Evolutionary conservation across 23 tunicate genomes (phyloP).

Genomic region (Diplosoma virens): DNA sequence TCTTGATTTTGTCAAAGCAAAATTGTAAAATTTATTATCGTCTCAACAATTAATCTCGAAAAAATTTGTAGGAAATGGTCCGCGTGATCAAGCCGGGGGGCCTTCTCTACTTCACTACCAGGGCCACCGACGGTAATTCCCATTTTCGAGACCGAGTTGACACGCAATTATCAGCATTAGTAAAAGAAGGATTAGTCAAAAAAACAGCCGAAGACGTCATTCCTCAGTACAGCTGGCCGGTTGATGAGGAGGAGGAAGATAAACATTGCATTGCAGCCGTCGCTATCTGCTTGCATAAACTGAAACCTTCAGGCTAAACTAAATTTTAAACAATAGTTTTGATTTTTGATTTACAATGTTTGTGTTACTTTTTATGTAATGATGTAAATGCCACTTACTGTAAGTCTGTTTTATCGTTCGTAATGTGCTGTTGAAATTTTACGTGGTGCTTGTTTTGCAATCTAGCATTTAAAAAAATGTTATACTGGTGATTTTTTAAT

Average conservation of each 20-base stretch:
- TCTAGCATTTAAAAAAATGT: too few relatives aligned
- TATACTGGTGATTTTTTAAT: too few relatives aligned
- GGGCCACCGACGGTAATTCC: constrained; percentile 77
- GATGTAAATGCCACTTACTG: too few relatives aligned
- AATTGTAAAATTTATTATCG: too few relatives aligned
- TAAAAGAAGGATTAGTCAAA: constrained; percentile 23
- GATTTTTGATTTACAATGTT: too few relatives aligned
- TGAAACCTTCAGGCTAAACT: constrained; percentile 27
- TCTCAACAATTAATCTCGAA: too few relatives aligned
- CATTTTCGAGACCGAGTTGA: constrained; percentile 62
- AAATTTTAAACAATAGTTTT: too few relatives aligned
- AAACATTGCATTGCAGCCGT: constrained; percentile 78
- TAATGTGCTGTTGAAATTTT: too few relatives aligned
- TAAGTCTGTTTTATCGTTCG: too few relatives aligned
- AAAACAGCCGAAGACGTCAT: constrained; percentile 37
- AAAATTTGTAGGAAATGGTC: constrained; percentile 53
- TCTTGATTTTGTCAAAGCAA: too few relatives aligned
- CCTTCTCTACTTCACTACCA: constrained; percentile 57
- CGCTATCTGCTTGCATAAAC: constrained; percentile 61
- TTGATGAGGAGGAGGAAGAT: constrained; percentile 36
- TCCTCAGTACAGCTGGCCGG: constrained; percentile 88
- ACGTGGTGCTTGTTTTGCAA: too few relatives aligned
- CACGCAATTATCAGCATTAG: constrained; percentile 29
- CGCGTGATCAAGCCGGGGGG: constrained; percentile 71
- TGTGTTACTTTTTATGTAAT: too few relatives aligned